Evolutionary conservation across 2,113 vertebrate species (phyloP).

Genomic region (Chitala chitala): DNA sequence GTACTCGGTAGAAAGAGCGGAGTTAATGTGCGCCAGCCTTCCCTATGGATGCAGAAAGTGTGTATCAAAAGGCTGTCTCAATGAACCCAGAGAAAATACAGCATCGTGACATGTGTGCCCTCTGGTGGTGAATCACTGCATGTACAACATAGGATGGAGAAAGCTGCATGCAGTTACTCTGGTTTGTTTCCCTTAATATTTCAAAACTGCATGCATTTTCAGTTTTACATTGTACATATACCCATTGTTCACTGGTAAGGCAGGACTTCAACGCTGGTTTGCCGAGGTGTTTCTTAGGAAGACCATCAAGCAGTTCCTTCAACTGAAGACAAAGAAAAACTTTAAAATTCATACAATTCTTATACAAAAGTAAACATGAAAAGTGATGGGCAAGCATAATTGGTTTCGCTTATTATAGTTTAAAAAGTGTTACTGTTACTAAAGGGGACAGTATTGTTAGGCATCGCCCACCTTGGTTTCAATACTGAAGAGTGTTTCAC

Average conservation of each 20-base stretch:
- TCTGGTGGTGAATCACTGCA: neutral
- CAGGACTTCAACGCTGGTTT: constrained; percentile 71
- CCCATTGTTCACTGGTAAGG: constrained; percentile 75
- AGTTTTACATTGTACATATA: constrained; percentile 42
- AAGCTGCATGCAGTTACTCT: neutral
- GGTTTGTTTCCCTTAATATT: neutral
- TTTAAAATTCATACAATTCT: too few relatives aligned
- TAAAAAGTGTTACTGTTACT: too few relatives aligned
- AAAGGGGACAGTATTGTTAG: neutral
- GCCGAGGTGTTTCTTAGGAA: constrained; percentile 66
- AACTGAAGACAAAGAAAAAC: constrained; percentile 61
- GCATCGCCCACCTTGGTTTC: constrained; percentile 72
- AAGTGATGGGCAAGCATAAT: too few relatives aligned
- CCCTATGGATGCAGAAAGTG: constrained; percentile 57
- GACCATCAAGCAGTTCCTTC: constrained; percentile 65
- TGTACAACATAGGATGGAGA: too few relatives aligned
- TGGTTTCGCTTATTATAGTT: too few relatives aligned
- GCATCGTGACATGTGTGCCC: too few relatives aligned
- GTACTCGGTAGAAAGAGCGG: constrained; percentile 75
- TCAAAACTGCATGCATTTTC: neutral
- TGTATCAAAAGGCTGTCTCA: too few relatives aligned
- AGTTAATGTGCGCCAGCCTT: constrained; percentile 75
- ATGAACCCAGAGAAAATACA: too few relatives aligned
- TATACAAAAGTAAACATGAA: too few relatives aligned
- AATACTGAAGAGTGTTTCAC: constrained; percentile 59